phyloP scores from a whole-genome alignment of 1,140 invertebrate species.

The Dendroctonus ponderosae region DNA sequence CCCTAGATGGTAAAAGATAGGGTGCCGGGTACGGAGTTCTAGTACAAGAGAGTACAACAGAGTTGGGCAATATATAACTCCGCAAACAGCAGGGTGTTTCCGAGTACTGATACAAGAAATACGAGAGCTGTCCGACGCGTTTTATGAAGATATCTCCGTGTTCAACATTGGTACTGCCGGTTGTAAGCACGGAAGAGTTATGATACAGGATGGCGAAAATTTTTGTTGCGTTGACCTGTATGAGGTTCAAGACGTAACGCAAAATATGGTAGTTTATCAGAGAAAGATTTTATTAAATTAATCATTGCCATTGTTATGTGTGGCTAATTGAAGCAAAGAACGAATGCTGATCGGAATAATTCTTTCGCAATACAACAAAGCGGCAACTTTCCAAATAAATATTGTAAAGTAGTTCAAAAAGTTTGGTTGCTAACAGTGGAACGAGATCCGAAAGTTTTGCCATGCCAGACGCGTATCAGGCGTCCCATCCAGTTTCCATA shows the following conservation, averaged over 20 bases:
- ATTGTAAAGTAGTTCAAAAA: slow-evolving; percentile 4
- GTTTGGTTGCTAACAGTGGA: neutral
- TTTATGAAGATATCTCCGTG: slow-evolving; percentile 50
- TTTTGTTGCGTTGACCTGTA: too few species aligned
- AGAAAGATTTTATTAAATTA: too few species aligned
- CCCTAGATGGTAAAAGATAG: slow-evolving; percentile 41
- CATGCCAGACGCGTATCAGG: slow-evolving; percentile 15
- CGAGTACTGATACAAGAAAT: slow-evolving; percentile 50
- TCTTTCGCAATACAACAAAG: slow-evolving; percentile 1
- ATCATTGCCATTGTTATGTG: too few species aligned
- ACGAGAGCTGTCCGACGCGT: slow-evolving; percentile 47
- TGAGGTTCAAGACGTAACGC: too few species aligned
- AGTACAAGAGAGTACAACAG: slow-evolving; percentile 44
- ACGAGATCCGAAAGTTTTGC: slow-evolving; percentile 7
- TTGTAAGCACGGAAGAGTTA: slow-evolving; percentile 10
- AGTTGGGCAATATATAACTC: slow-evolving; percentile 48
- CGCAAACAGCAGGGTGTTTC: slow-evolving; percentile 48
- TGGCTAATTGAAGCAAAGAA: too few species aligned
- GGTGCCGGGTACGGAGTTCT: slow-evolving; percentile 40
- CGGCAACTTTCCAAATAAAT: slow-evolving; percentile 11
- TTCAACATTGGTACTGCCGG: slow-evolving; percentile 40
- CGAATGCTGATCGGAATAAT: too few species aligned
- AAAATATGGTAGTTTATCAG: too few species aligned
- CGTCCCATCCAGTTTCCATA: slow-evolving; percentile 10
- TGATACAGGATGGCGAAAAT: too few species aligned